Evolutionary conservation across 1,140 invertebrate species (phyloP).

Genomic region (Goniozus legneri): DNA sequence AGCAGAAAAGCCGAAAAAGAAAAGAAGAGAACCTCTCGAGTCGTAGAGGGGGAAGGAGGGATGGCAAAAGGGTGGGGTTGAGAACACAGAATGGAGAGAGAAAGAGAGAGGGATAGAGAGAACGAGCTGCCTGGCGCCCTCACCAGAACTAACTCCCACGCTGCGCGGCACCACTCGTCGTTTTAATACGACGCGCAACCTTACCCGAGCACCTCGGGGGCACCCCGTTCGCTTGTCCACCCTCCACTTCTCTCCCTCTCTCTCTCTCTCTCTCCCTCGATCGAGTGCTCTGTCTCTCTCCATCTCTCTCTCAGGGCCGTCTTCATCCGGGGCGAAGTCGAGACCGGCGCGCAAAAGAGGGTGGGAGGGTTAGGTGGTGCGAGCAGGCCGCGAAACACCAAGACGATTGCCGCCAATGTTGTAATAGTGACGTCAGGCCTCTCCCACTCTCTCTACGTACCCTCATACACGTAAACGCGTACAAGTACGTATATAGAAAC

Average conservation of each 20-base stretch:
- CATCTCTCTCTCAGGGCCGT: neutral
- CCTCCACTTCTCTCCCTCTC: neutral
- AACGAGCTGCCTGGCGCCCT: constrained; percentile 52
- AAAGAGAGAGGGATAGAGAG: constrained; percentile 40
- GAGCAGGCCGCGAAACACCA: neutral
- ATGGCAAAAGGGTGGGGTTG: constrained; percentile 33
- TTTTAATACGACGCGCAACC: constrained; percentile 44
- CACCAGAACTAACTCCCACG: constrained; percentile 52
- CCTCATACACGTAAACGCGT: no score
- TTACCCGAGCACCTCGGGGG: neutral
- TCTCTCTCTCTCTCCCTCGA: neutral
- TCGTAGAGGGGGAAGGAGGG: constrained; percentile 28
- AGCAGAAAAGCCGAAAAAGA: no score
- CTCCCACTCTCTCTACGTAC: neutral
- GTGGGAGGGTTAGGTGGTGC: no score
- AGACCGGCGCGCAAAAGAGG: neutral
- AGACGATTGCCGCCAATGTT: neutral
- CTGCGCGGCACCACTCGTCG: constrained; percentile 41
- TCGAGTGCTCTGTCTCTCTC: neutral
- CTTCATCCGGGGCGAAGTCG: neutral
- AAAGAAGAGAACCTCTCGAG: no score
- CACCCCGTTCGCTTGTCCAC: neutral
- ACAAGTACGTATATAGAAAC: no score
- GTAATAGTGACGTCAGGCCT: neutral
- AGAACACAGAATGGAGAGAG: constrained; percentile 33